These are phyloP conservation scores for Meriones unguiculatus DNA, from an alignment of 2,113 vertebrate species.

Conservation along the genomic window DNA sequence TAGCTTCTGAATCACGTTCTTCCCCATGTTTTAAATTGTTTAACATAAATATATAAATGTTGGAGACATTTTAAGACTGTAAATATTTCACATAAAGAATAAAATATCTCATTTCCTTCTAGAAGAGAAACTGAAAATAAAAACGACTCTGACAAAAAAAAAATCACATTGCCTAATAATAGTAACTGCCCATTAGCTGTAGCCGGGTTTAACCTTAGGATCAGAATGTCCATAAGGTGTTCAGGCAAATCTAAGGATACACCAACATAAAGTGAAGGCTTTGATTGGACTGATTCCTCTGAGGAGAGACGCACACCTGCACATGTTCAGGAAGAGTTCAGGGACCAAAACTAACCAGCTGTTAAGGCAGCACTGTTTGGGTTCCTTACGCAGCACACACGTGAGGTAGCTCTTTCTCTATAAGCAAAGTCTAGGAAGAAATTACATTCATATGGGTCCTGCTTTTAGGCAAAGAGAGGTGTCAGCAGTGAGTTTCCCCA, in stretches of 20 bases:
- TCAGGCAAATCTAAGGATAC: conserved; percentile 54
- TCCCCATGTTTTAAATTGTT: conserved; percentile 80
- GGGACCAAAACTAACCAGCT: neutral
- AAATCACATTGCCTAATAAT: conserved; percentile 40
- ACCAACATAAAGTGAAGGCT: neutral
- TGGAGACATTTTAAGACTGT: conserved; percentile 71
- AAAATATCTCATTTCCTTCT: conserved; percentile 72
- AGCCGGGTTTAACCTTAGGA: conserved; percentile 58
- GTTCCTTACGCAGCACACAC: neutral
- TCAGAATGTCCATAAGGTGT: conserved; percentile 50
- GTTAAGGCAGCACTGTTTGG: neutral
- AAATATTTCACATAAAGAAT: conserved; percentile 83
- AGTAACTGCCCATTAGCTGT: conserved; percentile 26
- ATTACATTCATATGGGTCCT: conserved; percentile 82
- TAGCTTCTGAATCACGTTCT: conserved; percentile 70
- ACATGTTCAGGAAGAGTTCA: conserved; percentile 10
- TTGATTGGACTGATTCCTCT: neutral
- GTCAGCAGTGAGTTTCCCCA: conserved; percentile 79
- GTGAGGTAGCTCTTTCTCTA: neutral
- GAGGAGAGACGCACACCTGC: neutral
- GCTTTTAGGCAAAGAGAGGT: conserved; percentile 81
- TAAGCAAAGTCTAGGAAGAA: conserved; percentile 68
- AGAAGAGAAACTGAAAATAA: conserved; percentile 31
- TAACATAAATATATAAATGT: conserved; percentile 78
- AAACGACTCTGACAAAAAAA: conserved; percentile 2